phyloP scores from a whole-genome alignment of 2,888 invertebrate genomes.

The Mantis religiosa region DNA sequence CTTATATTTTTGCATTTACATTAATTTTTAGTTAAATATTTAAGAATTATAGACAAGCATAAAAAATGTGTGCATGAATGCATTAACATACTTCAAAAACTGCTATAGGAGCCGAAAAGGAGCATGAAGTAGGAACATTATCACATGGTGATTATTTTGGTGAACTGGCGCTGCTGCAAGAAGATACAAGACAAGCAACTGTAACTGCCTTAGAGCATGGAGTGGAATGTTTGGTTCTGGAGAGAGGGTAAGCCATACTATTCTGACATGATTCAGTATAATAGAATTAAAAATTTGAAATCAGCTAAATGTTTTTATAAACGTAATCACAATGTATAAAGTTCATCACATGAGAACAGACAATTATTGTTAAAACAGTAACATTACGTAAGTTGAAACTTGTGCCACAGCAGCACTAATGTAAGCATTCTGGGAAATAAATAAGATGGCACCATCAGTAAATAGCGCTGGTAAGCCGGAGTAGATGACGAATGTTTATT shows the following conservation, averaged over 20 bases:
- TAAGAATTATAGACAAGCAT: background rate
- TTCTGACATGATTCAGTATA: background rate
- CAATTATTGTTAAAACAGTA: no score
- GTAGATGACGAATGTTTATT: no score
- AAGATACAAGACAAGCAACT: conserved; percentile 78
- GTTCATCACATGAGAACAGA: no score
- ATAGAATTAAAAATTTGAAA: background rate
- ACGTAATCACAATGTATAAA: no score
- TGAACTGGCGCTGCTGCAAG: conserved; percentile 79
- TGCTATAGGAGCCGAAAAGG: conserved; percentile 44
- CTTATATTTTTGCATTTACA: no score
- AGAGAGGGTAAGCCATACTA: conserved; percentile 62
- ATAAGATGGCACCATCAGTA: no score
- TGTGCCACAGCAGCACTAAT: no score
- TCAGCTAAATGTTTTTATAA: background rate
- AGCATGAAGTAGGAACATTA: conserved; percentile 64
- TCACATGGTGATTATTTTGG: conserved; percentile 83
- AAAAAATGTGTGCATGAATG: background rate
- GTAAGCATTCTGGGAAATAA: no score
- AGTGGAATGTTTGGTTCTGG: conserved; percentile 81
- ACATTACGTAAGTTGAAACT: no score
- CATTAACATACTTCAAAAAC: no score
- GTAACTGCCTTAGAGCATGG: conserved; percentile 81
- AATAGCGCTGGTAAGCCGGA: no score
- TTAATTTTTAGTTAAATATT: no score